Evolutionary conservation across 2,888 invertebrate genomes (phyloP).

Genomic region (Lasioglossum malachurum): DNA sequence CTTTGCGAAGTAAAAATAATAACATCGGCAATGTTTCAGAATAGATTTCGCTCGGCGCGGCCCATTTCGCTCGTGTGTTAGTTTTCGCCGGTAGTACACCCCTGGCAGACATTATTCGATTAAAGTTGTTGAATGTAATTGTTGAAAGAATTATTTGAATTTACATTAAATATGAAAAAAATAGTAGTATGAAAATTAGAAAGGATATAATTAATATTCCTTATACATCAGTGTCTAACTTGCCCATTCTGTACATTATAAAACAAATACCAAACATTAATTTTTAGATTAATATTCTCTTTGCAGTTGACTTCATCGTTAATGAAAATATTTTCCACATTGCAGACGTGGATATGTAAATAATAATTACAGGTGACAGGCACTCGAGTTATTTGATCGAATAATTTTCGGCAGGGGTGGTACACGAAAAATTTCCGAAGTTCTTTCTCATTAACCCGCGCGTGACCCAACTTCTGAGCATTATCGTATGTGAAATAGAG

Average conservation of each 20-base stretch:
- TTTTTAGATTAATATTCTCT: too few relatives aligned
- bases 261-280: too few relatives aligned
- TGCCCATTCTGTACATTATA: too few relatives aligned
- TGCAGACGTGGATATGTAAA: too few relatives aligned
- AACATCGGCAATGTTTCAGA: not conserved
- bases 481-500: conserved; percentile 29
- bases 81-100: not conserved
- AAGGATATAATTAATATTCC: too few relatives aligned
- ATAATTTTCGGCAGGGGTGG: not conserved
- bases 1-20: not conserved
- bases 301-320: too few relatives aligned
- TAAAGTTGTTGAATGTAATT: not conserved
- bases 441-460: conserved; percentile 1
- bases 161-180: not conserved
- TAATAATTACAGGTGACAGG: not conserved
- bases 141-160: not conserved
- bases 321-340: not conserved
- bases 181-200: too few relatives aligned
- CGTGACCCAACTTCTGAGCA: conserved; percentile 8
- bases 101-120: not conserved
- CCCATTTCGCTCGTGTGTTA: conserved; percentile 6
- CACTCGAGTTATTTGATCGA: not conserved
- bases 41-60: not conserved
- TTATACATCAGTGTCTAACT: too few relatives aligned
- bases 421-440: not conserved